These are phyloP conservation scores for Hormiphora californensis DNA, from an alignment of 37 sponge, comb jelly and placozoan genomes.

Conservation along the genomic window DNA sequence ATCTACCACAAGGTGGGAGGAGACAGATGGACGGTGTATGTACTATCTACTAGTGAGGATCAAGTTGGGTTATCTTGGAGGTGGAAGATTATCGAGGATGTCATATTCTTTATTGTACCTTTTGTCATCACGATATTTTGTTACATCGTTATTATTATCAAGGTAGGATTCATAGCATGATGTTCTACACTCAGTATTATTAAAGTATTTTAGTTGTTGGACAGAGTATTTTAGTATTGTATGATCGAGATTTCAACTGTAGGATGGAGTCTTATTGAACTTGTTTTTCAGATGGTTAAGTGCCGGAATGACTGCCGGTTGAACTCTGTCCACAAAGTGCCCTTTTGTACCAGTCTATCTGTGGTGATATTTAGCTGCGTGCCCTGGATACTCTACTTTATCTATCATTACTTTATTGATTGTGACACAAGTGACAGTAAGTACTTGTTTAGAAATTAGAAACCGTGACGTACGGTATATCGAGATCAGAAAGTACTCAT, in stretches of 20 bases:
- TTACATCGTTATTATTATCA: not conserved
- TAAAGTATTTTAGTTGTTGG: too few relatives aligned
- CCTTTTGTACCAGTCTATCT: not conserved
- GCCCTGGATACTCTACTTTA: slow-evolving; percentile 11
- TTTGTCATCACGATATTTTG: not conserved
- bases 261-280: too few relatives aligned
- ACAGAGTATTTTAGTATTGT: too few relatives aligned
- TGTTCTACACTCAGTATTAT: too few relatives aligned
- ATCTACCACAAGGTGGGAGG: not conserved
- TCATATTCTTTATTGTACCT: not conserved
- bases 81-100: not conserved
- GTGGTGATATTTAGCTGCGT: not conserved
- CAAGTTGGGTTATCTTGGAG: not conserved
- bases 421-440: not conserved
- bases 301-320: not conserved
- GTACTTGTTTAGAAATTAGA: not conserved
- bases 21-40: not conserved
- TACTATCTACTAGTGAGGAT: not conserved
- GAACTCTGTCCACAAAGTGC: not conserved
- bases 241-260: too few relatives aligned
- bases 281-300: not conserved
- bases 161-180: not conserved
- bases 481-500: not conserved
- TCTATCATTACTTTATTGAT: not conserved
- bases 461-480: too few relatives aligned